A percentile compares a stretch with the other conserved stretches of the same genome.
Conservation (phyloP, 2,888 invertebrate species). For the Papilio gigon region DNA sequence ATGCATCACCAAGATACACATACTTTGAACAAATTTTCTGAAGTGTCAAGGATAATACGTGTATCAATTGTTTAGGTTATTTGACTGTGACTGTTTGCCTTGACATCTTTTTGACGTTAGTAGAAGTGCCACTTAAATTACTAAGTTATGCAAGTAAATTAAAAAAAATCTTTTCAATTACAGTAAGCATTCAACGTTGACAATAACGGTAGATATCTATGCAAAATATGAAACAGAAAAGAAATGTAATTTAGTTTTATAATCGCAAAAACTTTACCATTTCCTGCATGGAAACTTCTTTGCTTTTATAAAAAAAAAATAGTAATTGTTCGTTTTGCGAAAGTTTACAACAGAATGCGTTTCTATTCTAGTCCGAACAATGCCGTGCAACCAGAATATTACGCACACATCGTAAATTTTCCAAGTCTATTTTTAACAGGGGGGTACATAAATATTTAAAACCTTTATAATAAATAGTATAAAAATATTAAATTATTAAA, state of each 20-base stretch:
- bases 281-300: conserved; percentile 13
- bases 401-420: conserved; percentile 26
- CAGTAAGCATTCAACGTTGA: too few species aligned
- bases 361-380: conserved; percentile 28
- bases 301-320: conserved; percentile 8
- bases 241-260: neutral
- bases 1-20: conserved; percentile 10
- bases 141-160: too few species aligned
- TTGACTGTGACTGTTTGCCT: neutral
- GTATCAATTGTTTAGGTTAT: neutral
- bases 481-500: too few species aligned
- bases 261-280: conserved; percentile 8
- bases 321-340: conserved; percentile 22
- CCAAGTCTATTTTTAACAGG: conserved; percentile 16
- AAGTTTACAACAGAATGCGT: conserved; percentile 26
- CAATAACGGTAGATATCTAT: too few species aligned
- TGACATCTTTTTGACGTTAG: neutral
- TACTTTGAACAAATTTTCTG: neutral
- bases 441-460: neutral
- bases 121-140: too few species aligned
- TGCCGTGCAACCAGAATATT: conserved; percentile 21
- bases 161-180: too few species aligned
- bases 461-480: neutral
- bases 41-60: neutral
- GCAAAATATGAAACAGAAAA: neutral